Evolutionary conservation across 2,113 vertebrate genomes (phyloP).

Genomic region (Colius striatus): DNA sequence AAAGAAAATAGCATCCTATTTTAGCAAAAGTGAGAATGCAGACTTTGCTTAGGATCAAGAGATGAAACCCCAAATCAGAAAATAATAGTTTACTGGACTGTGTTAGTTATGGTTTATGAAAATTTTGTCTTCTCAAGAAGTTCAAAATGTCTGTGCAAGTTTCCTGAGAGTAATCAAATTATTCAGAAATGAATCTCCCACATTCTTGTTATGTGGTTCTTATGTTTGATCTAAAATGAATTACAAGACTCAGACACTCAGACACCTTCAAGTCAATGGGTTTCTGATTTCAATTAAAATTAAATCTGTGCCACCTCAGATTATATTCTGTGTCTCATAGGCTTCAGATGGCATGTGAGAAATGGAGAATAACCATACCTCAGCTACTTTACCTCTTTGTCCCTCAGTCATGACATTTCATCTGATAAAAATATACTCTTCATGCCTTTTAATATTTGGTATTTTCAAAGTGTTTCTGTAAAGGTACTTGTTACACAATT

Average conservation of each 20-base stretch:
- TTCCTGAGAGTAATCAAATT: background rate
- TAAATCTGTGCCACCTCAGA: background rate
- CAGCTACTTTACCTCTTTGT: background rate
- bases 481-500: background rate
- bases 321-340: background rate
- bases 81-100: background rate
- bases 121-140: background rate
- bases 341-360: background rate
- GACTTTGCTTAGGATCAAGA: background rate
- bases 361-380: background rate
- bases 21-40: background rate
- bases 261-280: background rate
- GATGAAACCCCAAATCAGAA: background rate
- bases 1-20: background rate
- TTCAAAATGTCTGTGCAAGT: background rate
- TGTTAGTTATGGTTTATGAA: background rate
- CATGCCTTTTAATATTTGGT: background rate
- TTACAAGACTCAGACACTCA: background rate
- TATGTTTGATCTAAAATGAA: background rate
- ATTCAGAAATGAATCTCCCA: background rate
- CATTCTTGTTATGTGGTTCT: background rate
- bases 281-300: background rate
- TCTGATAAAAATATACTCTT: background rate
- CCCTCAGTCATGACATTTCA: background rate
- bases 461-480: background rate